phyloP scores from a whole-genome alignment of 2,888 invertebrate genomes.

The Loripinus fragilis region DNA sequence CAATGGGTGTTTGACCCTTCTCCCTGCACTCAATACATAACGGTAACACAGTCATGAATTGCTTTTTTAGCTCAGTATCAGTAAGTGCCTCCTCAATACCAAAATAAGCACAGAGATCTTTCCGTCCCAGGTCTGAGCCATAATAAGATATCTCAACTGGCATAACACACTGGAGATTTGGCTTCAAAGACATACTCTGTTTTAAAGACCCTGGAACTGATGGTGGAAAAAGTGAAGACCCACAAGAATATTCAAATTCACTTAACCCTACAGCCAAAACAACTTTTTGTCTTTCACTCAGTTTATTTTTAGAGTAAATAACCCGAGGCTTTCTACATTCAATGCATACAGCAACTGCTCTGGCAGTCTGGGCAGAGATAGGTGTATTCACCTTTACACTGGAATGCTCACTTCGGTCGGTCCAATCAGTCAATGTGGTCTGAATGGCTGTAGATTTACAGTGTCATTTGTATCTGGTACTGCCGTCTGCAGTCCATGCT shows the following conservation, averaged over 20 bases:
- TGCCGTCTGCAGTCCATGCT: not conserved
- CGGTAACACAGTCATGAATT: not conserved
- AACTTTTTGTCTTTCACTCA: not conserved
- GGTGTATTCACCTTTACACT: not conserved
- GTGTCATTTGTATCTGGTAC: not conserved
- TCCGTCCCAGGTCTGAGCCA: not conserved
- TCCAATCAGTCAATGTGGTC: no score
- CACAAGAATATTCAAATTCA: not conserved
- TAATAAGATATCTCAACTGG: not conserved
- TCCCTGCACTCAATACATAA: not conserved
- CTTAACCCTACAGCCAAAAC: not conserved
- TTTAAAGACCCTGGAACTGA: not conserved
- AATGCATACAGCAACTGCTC: not conserved
- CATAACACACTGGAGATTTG: not conserved
- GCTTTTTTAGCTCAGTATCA: not conserved
- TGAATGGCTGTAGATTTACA: not conserved
- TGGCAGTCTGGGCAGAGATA: not conserved
- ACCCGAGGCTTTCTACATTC: no score
- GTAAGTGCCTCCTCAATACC: not conserved
- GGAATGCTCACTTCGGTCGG: no score
- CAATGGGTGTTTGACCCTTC: not conserved
- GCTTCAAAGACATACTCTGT: not conserved
- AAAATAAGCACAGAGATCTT: not conserved
- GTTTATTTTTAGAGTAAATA: not conserved
- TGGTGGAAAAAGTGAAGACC: not conserved